Evolutionary conservation across 30 jellyfish, hydroid and myxozoan genomes (phyloP).

Genomic region (Hydra vulgaris): DNA sequence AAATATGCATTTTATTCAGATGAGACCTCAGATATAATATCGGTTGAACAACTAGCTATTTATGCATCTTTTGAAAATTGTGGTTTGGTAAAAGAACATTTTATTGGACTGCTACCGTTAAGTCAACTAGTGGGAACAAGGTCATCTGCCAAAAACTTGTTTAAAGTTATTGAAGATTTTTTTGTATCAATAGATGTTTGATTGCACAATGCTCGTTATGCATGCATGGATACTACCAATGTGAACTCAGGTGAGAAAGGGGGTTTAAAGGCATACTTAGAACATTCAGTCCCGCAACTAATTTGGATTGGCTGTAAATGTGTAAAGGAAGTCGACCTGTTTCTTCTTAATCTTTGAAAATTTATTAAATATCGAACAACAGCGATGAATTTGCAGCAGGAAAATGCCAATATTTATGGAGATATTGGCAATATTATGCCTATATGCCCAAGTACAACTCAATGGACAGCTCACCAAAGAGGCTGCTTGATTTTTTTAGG

Average conservation of each 20-base stretch:
- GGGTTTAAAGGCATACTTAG: too few relatives aligned
- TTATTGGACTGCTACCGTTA: slow-evolving; percentile 10
- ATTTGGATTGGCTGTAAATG: too few relatives aligned
- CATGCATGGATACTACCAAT: slow-evolving; percentile 3
- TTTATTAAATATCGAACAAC: slow-evolving; percentile 2
- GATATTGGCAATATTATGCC: neutral
- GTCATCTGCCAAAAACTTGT: neutral
- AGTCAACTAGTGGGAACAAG: slow-evolving; percentile 5
- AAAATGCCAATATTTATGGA: slow-evolving; percentile 3
- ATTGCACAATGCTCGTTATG: slow-evolving; percentile 3
- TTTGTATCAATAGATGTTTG: neutral
- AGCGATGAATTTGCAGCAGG: slow-evolving; percentile 6
- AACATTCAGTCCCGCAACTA: too few relatives aligned
- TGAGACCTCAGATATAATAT: too few relatives aligned
- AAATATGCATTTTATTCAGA: too few relatives aligned
- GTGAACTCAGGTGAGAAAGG: too few relatives aligned
- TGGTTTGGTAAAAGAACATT: neutral
- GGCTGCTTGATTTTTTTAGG: too few relatives aligned
- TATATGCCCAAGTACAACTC: slow-evolving; percentile 11
- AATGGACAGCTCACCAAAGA: slow-evolving; percentile 10
- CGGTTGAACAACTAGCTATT: too few relatives aligned
- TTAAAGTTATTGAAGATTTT: neutral
- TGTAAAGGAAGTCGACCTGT: neutral
- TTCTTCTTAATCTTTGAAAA: neutral
- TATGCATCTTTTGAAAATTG: too few relatives aligned